Percentiles rank a stretch among this genome's conserved stretches.
Evolutionary conservation across 2,888 invertebrate species (phyloP).

Genomic region (Spisula solida): DNA sequence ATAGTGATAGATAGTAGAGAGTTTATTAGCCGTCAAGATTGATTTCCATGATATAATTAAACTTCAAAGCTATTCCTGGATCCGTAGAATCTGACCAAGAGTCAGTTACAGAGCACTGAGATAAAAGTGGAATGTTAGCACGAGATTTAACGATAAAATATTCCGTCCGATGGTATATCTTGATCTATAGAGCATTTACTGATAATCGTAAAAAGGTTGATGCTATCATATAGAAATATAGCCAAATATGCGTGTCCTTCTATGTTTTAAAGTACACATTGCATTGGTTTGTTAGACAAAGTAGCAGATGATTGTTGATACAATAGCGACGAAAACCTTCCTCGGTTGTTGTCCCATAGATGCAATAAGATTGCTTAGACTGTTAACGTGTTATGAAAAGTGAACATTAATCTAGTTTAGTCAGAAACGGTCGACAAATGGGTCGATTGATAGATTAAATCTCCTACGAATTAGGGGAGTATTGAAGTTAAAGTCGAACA

Average conservation of each 20-base stretch:
- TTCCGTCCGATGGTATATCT: not conserved
- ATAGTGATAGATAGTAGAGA: not conserved
- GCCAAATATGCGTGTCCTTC: not conserved
- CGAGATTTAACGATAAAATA: not conserved
- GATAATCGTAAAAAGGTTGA: not conserved
- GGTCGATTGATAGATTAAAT: too few species aligned
- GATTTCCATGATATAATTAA: constrained; percentile 4
- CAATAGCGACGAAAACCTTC: too few species aligned
- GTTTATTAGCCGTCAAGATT: not conserved
- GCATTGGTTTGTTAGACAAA: too few species aligned
- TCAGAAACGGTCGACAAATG: too few species aligned
- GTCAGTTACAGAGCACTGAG: not conserved
- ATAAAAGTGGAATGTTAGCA: not conserved
- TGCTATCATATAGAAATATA: not conserved
- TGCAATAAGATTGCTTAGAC: too few species aligned
- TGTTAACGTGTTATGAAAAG: too few species aligned
- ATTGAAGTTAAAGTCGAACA: too few species aligned
- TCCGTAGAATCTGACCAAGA: not conserved
- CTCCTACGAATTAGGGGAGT: too few species aligned
- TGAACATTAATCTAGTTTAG: too few species aligned
- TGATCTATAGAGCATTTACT: not conserved
- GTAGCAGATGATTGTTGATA: too few species aligned
- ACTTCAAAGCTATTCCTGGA: not conserved
- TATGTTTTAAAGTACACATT: too few species aligned
- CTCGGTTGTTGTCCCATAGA: too few species aligned